Base-by-base conservation (phyloP, 2,797 vertebrate genomes). In the Kryptolebias ocellatus region DNA sequence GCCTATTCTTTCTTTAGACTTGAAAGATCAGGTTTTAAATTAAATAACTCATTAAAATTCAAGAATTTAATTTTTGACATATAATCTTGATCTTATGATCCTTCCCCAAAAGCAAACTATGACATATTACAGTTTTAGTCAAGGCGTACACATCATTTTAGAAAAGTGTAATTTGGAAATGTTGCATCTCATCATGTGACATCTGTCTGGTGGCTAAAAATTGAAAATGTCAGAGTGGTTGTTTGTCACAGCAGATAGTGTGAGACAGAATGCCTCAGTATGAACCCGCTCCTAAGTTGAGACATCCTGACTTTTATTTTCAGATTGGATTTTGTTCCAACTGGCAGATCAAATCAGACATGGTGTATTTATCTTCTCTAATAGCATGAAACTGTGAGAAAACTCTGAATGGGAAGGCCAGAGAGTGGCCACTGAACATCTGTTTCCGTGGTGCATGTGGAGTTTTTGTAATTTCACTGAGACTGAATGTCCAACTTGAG, bases 271-370 rank as follows among this genome's bases (percentile, higher is more conserved):
- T 71, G 77, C 67, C 52, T 72, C 39, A 1, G 66, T 65, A 78
- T 79, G 55, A 78, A 78, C 72, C 77, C 61, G 34, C 74, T 85
- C 64, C 57, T 57, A 70, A 77, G 67, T 61, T 79, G 60, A 80
- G 64, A 76, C 62, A 76, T 76, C 63, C 61, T 31, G 49, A 72
- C 66, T 84, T 78, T 77, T 54, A 63, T 42, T 78, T 83, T 79
- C 57, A 81, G 68, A 85, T 82, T 78, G 76, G 70, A 87, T 31
- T 85, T 85, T 29, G 76, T 76, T 81, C 78, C 64, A 83, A 59
- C 64, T 31, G 11, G 54, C 55, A 60, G 61, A 70, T 73, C 64
- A 69, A 83, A 81, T 82, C 64, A 76, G 74, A 71, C 1, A 2
- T 46, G 39, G 47, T 66, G 55, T 59, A 51, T 77, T 80, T 64